Conservation (phyloP, 2,797 vertebrate species). For the Acrossocheilus wenchowensis region DNA sequence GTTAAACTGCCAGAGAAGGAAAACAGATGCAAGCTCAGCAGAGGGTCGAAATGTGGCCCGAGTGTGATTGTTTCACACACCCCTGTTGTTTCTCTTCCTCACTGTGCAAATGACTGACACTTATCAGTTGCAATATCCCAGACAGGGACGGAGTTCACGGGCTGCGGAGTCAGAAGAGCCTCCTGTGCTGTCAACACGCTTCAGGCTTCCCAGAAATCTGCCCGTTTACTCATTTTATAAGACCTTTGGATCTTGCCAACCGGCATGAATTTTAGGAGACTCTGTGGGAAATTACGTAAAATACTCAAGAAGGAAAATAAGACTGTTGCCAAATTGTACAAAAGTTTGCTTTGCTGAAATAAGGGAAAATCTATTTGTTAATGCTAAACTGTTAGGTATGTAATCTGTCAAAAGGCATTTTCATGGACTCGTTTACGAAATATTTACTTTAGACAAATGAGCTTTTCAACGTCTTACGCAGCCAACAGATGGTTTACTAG, state of each 20-base stretch:
- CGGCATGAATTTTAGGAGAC: conserved; percentile 53
- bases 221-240: conserved; percentile 60
- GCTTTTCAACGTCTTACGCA: not conserved
- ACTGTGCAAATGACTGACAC: conserved; percentile 41
- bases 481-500: conserved; percentile 25
- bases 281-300: conserved; percentile 52
- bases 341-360: conserved; percentile 27
- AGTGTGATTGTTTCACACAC: conserved; percentile 62
- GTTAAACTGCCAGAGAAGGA: conserved; percentile 27
- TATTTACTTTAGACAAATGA: conserved; percentile 39
- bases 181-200: conserved; percentile 50
- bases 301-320: conserved; percentile 42
- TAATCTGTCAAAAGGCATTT: conserved; percentile 1
- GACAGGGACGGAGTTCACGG: conserved; percentile 42
- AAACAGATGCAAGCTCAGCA: conserved; percentile 34
- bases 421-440: not conserved
- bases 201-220: conserved; percentile 56
- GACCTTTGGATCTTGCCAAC: conserved; percentile 52
- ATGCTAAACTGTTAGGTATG: conserved; percentile 21
- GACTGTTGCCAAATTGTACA: conserved; percentile 24
- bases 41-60: conserved; percentile 8
- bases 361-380: conserved; percentile 6
- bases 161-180: conserved; percentile 38
- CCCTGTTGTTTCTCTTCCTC: conserved; percentile 21
- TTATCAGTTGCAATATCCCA: conserved; percentile 56